Evolutionary conservation across 2,113 vertebrate genomes (phyloP).

Genomic region (Urocolius indicus): DNA sequence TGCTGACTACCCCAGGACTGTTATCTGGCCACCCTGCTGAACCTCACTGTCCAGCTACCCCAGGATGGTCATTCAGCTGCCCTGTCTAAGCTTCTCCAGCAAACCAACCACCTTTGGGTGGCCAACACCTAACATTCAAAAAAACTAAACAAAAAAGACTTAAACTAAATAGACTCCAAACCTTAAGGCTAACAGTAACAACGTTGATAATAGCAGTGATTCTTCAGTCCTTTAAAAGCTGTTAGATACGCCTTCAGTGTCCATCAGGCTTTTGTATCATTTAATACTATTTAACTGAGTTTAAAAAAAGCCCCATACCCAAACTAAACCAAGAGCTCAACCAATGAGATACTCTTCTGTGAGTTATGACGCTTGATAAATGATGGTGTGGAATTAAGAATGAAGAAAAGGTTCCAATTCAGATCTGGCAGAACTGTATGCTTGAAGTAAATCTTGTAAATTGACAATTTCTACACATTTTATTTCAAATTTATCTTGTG

Average conservation of each 20-base stretch:
- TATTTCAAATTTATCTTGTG: background rate
- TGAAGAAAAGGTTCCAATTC: background rate
- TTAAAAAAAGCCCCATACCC: background rate
- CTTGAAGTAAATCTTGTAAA: background rate
- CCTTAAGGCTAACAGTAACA: background rate
- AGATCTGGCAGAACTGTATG: fast-evolving
- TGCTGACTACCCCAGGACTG: no score
- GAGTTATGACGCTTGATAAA: background rate
- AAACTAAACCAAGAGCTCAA: background rate
- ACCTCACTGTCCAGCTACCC: no score
- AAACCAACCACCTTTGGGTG: no score
- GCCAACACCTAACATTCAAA: background rate
- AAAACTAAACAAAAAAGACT: background rate
- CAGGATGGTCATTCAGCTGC: no score
- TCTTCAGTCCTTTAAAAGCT: background rate
- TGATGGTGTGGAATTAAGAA: background rate
- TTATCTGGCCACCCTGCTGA: no score
- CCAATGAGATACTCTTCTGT: background rate
- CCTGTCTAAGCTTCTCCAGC: no score
- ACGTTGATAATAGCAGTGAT: no score
- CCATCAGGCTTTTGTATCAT: background rate
- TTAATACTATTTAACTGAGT: background rate
- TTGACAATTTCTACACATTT: background rate
- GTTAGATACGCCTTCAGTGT: background rate
- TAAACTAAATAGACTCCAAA: background rate